phyloP scores from a whole-genome alignment of 1,140 invertebrate species.

The Ditylenchus dipsaci region DNA sequence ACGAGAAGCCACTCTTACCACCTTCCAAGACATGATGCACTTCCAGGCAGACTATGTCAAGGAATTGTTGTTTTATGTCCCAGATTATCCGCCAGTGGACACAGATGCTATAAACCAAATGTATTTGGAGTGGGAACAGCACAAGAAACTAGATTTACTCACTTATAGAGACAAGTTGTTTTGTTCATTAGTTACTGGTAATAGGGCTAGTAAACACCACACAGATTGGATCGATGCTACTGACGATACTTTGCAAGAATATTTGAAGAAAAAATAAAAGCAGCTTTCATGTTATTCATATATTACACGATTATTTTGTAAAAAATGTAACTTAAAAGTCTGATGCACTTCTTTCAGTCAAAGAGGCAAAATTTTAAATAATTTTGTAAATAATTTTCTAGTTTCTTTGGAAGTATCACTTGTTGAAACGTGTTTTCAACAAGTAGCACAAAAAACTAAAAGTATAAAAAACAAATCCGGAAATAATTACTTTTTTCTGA shows the following conservation, averaged over 20 bases:
- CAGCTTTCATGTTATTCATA: too few species aligned
- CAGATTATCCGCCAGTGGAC: not conserved
- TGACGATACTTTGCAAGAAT: not conserved
- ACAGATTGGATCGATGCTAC: not conserved
- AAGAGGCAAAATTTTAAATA: too few species aligned
- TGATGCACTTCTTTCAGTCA: too few species aligned
- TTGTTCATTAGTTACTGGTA: not conserved
- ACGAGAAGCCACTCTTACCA: not conserved
- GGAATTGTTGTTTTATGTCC: not conserved
- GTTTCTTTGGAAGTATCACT: too few species aligned
- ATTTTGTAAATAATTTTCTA: too few species aligned
- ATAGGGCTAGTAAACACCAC: not conserved
- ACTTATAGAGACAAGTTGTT: not conserved
- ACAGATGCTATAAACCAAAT: not conserved
- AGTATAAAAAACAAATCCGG: too few species aligned
- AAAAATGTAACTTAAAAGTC: too few species aligned
- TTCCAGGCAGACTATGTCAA: not conserved
- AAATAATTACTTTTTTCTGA: too few species aligned
- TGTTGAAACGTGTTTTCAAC: too few species aligned
- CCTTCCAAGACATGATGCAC: not conserved
- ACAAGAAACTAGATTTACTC: not conserved
- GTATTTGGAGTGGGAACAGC: not conserved
- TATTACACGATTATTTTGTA: too few species aligned
- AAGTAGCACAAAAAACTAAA: too few species aligned
- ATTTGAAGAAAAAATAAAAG: not conserved